Conservation (phyloP, 1,140 invertebrate species). For the Drosophila pseudoananassae region DNA sequence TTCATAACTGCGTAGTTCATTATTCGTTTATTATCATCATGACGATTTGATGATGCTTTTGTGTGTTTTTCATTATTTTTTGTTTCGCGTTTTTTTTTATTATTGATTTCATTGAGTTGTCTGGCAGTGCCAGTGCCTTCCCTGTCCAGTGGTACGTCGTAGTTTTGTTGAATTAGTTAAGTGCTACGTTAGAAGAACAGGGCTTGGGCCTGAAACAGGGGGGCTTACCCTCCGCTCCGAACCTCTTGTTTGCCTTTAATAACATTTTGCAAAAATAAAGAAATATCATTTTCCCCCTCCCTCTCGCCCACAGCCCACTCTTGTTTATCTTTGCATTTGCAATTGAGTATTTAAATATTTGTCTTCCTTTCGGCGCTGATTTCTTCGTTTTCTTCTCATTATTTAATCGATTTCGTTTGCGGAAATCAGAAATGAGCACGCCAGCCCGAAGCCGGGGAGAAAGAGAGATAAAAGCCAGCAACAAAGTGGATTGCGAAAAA, state of each 20-base stretch:
- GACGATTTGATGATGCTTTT: slow-evolving; percentile 55
- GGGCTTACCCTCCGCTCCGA: slow-evolving; percentile 22
- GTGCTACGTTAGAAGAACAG: slow-evolving; percentile 59
- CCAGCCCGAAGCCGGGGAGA: slow-evolving; percentile 30
- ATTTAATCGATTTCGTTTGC: slow-evolving; percentile 78
- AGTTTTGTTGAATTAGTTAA: slow-evolving; percentile 80
- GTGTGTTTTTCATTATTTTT: slow-evolving; percentile 62
- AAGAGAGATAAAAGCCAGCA: slow-evolving; percentile 48
- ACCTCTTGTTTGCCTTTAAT: slow-evolving; percentile 30
- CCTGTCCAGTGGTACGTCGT: slow-evolving; percentile 41
- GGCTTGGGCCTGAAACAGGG: slow-evolving; percentile 1
- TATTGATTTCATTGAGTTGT: slow-evolving; percentile 70
- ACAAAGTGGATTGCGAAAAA: slow-evolving; percentile 25
- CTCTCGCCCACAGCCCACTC: not conserved
- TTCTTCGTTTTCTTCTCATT: slow-evolving; percentile 45
- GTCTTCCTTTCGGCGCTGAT: slow-evolving; percentile 47
- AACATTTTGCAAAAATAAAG: slow-evolving; percentile 33
- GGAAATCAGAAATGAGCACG: slow-evolving; percentile 60
- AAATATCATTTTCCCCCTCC: slow-evolving; percentile 5
- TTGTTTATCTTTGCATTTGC: slow-evolving; percentile 51
- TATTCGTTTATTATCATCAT: slow-evolving; percentile 48
- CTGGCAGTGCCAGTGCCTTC: slow-evolving; percentile 22
- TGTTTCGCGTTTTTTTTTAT: slow-evolving; percentile 32
- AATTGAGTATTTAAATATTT: slow-evolving; percentile 66
- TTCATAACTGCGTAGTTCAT: slow-evolving; percentile 73